Evolutionary conservation across 2,888 invertebrate species (phyloP), one percentile per base, ranked within the genome.

Genomic region (Acanthoscelides obtectus): DNA sequence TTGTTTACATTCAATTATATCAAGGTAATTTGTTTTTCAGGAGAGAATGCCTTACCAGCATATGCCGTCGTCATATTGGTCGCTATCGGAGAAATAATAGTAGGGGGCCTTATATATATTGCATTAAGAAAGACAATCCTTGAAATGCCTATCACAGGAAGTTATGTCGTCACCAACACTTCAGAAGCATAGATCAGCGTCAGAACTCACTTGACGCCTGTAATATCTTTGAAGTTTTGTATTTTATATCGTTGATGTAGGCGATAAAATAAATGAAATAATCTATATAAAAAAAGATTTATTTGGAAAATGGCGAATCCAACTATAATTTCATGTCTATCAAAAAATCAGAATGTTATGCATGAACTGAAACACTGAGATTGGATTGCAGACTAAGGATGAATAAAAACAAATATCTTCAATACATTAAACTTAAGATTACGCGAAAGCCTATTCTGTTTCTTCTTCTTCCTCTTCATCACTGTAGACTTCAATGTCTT

Each of bases 61-160:
- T 94, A 94, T 94, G 91, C 92, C 0, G 89, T 93, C 73, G 89
- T 92, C 73, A 81, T 93, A 22, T 84, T 94, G 78, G 86, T 92
- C 20, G 93, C 91, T 22, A 83, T 93, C 17, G 89, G 89, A 67
- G 92, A 94, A 88, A 83, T 94, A 45, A 73, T 91, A 2, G 79
- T 91, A n/a, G 94, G 94, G 66, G 93, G 88, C 0, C 86, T 91
- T 6, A 81, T 94, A 0, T 94, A 92, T 79, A 85, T 89, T 0
- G 84, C 90, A 17, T 88, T 94, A 88, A 89, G 91, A 77, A 93
- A 91, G 83, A 80, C 90, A 1, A 89, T 94, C 20, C 84, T 94
- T 87, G 90, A 76, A 85, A 87, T 45, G 85, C 88, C 77, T 85
- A 86, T 67, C 85, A 87, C 22, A 81, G 87, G 66, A 80, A 72